Base-by-base conservation (phyloP, 2,888 invertebrate species). In the Leptinotarsa haldemani region DNA sequence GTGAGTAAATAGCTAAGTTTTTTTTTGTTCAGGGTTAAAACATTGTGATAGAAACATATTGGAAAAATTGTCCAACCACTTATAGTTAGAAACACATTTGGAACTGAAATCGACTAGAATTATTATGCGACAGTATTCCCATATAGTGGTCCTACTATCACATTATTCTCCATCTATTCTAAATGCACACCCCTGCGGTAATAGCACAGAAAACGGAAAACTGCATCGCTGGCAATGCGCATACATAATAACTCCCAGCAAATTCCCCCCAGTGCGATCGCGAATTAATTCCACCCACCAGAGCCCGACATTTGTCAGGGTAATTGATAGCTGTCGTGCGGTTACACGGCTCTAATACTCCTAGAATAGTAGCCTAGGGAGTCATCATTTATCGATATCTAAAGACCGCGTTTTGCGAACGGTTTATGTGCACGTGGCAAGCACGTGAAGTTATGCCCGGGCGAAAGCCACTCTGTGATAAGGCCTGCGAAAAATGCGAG, bases 331-430 rank as follows among this genome's bases (percentile, higher is more conserved):
- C 77, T 72, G 77, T 65, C 69, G 73, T 66, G 73, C 70, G 77
- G 75, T 73, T 70, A 73, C 74, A 66, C 74, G 68, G 69, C 76
- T 69, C 78, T 79, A 79, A 79, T 78, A 75, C 78, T 74, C 72
- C 74, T 74, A 52, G 71, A 77, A 79, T 77, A 77, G 77, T 69
- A 70, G 72, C 72, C 77, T 61, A 56, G 78, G 76, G 78, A 78
- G 64, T 70, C 77, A 77, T 78, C 74, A 78, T 73, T 78, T 74
- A 76, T 71, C 78, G 77, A 79, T 77, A 79, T 79, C 77, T 75
- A 75, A 79, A 77, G 77, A 77, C 50, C 66, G 52, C 69, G 71
- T 78, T 78, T 73, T 71, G 73, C 76, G 74, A 67, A 69, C 72
- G 66, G 69, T 75, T 72, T 64, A 75, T 72, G 64, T 56, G 75